Base-by-base conservation (phyloP, 1,140 invertebrate genomes). In the Zaprionus taronus region DNA sequence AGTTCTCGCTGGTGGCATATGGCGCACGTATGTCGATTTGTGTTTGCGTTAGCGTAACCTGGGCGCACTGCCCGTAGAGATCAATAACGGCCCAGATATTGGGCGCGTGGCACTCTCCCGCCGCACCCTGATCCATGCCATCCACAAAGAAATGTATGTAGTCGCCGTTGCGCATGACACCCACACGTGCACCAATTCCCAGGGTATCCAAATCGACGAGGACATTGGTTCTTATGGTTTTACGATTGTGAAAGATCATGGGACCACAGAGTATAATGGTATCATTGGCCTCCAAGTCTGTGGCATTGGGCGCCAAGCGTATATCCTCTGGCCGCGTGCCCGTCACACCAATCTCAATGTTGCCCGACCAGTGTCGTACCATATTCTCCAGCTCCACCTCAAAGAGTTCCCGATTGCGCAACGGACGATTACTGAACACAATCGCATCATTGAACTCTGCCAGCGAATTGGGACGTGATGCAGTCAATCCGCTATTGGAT, bases 361-460 rank as follows among this genome's bases (percentile, higher is more conserved):
- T 97, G 26, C 98, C 97, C 31, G 96, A 97, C 97, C 97, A 98
- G 67, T 97, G 95, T 75, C 98, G 97, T 17, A 99, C 97, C 95
- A 98, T 97, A 83, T 96, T 96, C 86, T 99, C 98, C 72, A 99
- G 96, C 55, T 96, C 94, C 36, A 99, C 96, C 93, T 99, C 97
- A 92, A 99, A 99, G 92, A 99, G 95, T 93, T 99, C 98, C 17
- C 97, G 97, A 82, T 98, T 97, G 17, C 96, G 94, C 28, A 99
- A 92, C 1, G 97, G 96, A 56, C 98, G 94, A 93, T 96, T 98
- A 61, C 97, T 98, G 80, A 98, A 97, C 2, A 99, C 96, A 73
- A 99, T 98, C 0, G 98, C 97, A 92, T 98, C 97, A 93, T 98
- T 99, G 92, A 99, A 99, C 94, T 99, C 98, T 1, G 96, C 97